Evolutionary conservation across 92 coral and sea anemone species (phyloP), one percentile per base, ranked within the genome.

Genomic region (Pocillopora grandis): DNA sequence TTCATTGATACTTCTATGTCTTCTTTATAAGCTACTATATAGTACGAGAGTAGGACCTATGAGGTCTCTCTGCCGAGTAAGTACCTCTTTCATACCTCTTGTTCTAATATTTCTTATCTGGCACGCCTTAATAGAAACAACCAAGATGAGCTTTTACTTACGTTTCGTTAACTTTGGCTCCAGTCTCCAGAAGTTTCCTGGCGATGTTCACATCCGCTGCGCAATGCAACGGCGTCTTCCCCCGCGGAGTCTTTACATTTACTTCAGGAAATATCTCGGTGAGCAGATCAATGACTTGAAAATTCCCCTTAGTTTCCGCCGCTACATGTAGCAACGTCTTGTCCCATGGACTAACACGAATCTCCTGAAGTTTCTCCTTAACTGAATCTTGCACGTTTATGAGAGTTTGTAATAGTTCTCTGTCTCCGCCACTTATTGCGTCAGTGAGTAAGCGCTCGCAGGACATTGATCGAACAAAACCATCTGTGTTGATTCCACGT

Each of bases 381-480:
- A n/a, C 14, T 18, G 12, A 20, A 6, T 60, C 63, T 17, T 75
- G 17, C 5, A 33, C 49, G 4, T 23, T 13, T 12, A 75, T 75
- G 55, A 70, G 75, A 70, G 55, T 60, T 35, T 75, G 19, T 17
- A 75, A 35, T 15, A 56, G 11, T 1, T 17, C 49, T 56, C 36
- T 57, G 37, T 57, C 18, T 75, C 64, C 19, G n/a, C 49, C 57
- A 33, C 18, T 75, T 5, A 60, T 57, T 2, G 64, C 36, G 15
- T 17, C 6, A 2, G 17, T 55, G 4, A 70, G 64, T 68, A 76
- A 36, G 35, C 67, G 66, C 65, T 84, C 67, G 77, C 86, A 75
- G 78, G 67, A 66, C 87, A 42, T 78, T 62, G 60, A 67, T 58
- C 79, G 78, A 52, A 81, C 78, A 48, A 36, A 64, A 42, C 11